Evolutionary conservation across 1,140 invertebrate species (phyloP).

Genomic region (Drosophila biarmipes): DNA sequence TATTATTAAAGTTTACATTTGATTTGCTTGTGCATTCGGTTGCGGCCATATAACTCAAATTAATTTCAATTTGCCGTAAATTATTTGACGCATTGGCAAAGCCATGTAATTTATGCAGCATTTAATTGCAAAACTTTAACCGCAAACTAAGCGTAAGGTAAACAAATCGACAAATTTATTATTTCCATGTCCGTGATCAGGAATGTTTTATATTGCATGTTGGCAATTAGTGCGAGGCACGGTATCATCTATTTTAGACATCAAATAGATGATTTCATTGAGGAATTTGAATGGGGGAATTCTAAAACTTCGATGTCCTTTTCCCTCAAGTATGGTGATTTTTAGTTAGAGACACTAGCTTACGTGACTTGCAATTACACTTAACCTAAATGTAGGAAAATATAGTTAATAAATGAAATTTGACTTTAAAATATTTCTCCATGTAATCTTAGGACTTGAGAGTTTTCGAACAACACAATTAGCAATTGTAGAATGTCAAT

Average conservation of each 20-base stretch:
- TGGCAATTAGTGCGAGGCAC: not conserved
- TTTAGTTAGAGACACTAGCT: not conserved
- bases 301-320: not conserved
- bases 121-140: constrained; percentile 66
- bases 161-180: constrained; percentile 39
- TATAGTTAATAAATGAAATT: not conserved
- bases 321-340: not conserved
- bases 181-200: constrained; percentile 30
- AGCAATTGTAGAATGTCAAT: not conserved
- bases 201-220: constrained; percentile 1
- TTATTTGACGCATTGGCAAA: constrained; percentile 28
- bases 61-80: constrained; percentile 47
- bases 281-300: not conserved
- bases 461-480: not conserved
- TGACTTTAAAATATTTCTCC: not conserved
- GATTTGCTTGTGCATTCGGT: constrained; percentile 3
- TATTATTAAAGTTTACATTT: constrained; percentile 37
- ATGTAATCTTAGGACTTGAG: not conserved
- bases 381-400: not conserved
- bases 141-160: constrained; percentile 45
- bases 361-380: not conserved
- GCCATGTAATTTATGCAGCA: constrained; percentile 48
- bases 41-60: constrained; percentile 23
- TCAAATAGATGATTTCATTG: too few species aligned
- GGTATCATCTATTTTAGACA: not conserved